Evolutionary conservation across 2,888 invertebrate genomes (phyloP).

Genomic region (Odontothrips loti): DNA sequence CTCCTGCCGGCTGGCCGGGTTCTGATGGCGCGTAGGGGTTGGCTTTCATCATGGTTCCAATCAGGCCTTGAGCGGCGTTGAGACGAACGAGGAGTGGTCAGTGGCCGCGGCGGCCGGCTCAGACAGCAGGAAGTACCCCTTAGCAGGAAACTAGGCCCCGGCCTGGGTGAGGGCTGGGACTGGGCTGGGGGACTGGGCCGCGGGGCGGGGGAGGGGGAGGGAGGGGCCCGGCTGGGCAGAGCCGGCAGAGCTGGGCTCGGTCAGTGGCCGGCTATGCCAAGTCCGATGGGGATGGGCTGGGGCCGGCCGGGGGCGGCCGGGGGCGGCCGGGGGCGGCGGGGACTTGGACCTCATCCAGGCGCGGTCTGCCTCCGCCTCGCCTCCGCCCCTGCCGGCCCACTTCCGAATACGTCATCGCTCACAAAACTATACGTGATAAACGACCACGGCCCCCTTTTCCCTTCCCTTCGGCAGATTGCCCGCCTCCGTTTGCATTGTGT

Average conservation of each 20-base stretch:
- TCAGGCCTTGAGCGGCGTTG: no score
- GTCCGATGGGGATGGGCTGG: background rate
- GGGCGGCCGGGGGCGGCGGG: background rate
- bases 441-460: background rate
- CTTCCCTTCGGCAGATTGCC: background rate
- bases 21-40: no score
- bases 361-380: background rate
- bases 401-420: slow-evolving; percentile 16
- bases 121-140: no score
- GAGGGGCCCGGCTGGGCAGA: background rate
- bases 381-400: background rate
- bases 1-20: no score
- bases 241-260: background rate
- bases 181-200: no score
- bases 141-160: no score
- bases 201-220: no score
- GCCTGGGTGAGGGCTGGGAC: no score
- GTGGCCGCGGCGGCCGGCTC: no score
- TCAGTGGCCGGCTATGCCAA: background rate
- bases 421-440: slow-evolving; percentile 20
- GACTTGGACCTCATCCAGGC: background rate
- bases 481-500: background rate
- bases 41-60: no score
- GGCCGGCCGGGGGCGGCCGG: background rate
- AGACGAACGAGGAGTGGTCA: no score